Base-by-base conservation (phyloP, 2,888 invertebrate species). In the Subacronicta megacephala region DNA sequence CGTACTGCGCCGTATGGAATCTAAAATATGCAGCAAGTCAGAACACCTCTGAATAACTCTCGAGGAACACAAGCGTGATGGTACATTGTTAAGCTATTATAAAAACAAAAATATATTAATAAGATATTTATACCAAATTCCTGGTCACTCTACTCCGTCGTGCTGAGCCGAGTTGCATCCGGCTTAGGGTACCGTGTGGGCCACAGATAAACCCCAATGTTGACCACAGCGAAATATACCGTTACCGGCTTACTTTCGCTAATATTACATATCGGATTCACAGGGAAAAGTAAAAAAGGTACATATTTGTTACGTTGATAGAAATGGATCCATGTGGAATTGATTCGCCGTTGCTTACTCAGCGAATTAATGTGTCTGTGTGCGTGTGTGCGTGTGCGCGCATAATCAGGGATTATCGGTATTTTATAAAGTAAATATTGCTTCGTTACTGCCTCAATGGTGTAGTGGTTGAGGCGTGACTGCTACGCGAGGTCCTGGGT, bases 81-180 rank as follows among this genome's bases (percentile, higher is more conserved):
- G n/a, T n/a, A n/a, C n/a, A n/a, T n/a, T n/a, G n/a, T n/a, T n/a
- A n/a, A n/a, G n/a, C n/a, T n/a, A n/a, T n/a, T n/a, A n/a, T n/a
- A n/a, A n/a, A n/a, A n/a, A n/a, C n/a, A n/a, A n/a, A n/a, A n/a
- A n/a, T n/a, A n/a, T n/a, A n/a, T n/a, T n/a, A n/a, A 38, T n/a
- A 29, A 29, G 18, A 16, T 13, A 42, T 33, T 43, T 26, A 7
- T 16, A 6, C 2, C 3, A 10, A 64, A 67, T 44, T 1, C 15
- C 16, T 78, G 66, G 77, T 26, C 53, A 58, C 63, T 38, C n/a
- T 55, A 67, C 17, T 20, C 17, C 52, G 49, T 44, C 84, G 83
- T 85, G 85, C 80, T 77, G 67, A 69, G 57, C 55, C 43, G 38
- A 46, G 78, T 76, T 79, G 84, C 81, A 77, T 75, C 60, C 67